Base-by-base conservation (phyloP, 2,888 invertebrate species). In the Timema cristinae region DNA sequence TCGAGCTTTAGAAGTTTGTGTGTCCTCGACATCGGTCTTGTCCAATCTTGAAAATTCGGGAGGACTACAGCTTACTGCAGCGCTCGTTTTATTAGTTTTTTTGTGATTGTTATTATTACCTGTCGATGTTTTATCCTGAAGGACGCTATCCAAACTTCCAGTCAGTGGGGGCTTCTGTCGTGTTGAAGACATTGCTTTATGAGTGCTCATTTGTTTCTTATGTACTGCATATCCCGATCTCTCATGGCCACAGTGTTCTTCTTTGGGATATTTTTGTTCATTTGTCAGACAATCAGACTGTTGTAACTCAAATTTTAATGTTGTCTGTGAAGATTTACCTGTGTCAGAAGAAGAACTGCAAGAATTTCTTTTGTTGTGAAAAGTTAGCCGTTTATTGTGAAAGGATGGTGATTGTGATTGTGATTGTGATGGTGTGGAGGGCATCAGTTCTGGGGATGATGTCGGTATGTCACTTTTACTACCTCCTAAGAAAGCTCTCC, bases 391-490 rank as follows among this genome's bases (percentile, higher is more conserved):
- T n/a, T 32, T 50, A n/a, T 68, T 68, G 50, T 13, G n/a, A 32
- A 32, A 32, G 68, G 68, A 32, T 15, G 51, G 50, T n/a, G 72
- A 68, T 13, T 52, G 32, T 32, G 32, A 32, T 32, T 32, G 32
- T 32, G 32, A 68, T 9, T 76, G 76, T 50, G 50, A 54, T 49
- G 76, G 75, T 11, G 73, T 69, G 7, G 76, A 76, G 7, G 81
- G 79, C 32, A 82, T 73, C 11, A 77, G 78, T 70, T 82, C 82
- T 70, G 82, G 68, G 11, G 82, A 82, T 7, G 80, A 76, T 10
- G 82, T 81, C 0, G 82, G 81, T 69, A 80, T 77, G 50, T 81
- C 81, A 67, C 81, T 81, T 71, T 82, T 82, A 2, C 79, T 79
- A 11, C 71, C 69, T 10, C 72, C 69, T 7, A 68, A 69, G 71